These are phyloP conservation scores for Sitodiplosis mosellana DNA, from an alignment of 1,140 invertebrate genomes.

Conservation along the genomic window DNA sequence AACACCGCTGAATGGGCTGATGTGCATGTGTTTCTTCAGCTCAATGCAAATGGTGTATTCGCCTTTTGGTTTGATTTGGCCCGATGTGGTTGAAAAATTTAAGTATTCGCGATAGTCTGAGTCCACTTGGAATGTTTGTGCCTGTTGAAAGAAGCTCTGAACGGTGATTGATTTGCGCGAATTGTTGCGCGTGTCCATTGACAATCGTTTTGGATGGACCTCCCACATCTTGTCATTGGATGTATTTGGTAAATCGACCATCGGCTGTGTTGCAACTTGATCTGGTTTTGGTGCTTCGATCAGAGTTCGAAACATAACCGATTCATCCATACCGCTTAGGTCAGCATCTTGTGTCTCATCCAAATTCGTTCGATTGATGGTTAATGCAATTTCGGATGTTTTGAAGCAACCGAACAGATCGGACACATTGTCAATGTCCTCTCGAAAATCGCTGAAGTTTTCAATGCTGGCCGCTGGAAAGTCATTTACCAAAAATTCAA, in stretches of 20 bases:
- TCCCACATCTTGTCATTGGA: constrained; percentile 9
- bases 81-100: constrained; percentile 4
- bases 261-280: neutral
- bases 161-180: constrained; percentile 7
- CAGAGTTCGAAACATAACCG: constrained; percentile 18
- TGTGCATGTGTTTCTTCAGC: no score
- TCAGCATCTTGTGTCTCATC: constrained; percentile 18
- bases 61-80: no score
- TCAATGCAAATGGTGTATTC: no score
- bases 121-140: constrained; percentile 17
- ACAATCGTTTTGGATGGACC: constrained; percentile 5
- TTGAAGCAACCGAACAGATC: constrained; percentile 16
- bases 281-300: constrained; percentile 3
- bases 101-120: constrained; percentile 13
- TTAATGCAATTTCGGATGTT: constrained; percentile 20
- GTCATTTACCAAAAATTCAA: constrained; percentile 14
- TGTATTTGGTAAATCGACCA: constrained; percentile 9
- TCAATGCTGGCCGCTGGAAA: constrained; percentile 13
- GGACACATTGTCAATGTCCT: constrained; percentile 16
- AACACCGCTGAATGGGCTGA: no score
- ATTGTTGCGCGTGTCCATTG: constrained; percentile 2
- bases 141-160: constrained; percentile 12
- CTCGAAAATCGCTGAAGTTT: constrained; percentile 12
- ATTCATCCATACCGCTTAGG: constrained; percentile 18
- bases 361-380: constrained; percentile 17